Evolutionary conservation across 2,888 invertebrate genomes (phyloP), one percentile per base, ranked within the genome.

Genomic region (Tortrix viridana): DNA sequence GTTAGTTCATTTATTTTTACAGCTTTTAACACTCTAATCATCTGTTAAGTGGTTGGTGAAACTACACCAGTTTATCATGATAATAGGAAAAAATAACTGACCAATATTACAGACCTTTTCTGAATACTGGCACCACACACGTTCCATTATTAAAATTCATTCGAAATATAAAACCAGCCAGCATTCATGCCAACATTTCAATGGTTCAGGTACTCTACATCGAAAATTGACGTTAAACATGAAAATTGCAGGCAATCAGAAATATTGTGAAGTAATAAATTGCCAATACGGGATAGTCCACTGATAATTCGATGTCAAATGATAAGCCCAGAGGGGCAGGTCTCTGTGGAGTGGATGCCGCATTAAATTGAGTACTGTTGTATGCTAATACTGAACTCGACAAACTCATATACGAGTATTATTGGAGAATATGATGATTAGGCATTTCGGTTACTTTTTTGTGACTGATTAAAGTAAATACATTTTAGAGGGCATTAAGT

Each of bases 251-350:
- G 48, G 48, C 48, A 57, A 57, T 57, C 48, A 37, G 38, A 46
- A 56, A 41, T 57, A 48, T 48, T 57, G 48, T 14, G 38, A 26
- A 4, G 16, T 41, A 48, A 57, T 48, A 57, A 48, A 57, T 57
- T 48, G 48, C 18, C 48, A 20, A 46, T 57, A 38, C 57, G 44
- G 48, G 20, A 46, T 14, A 56, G 37, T 46, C 46, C 20, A 19
- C 48, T 57, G 57, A 57, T 57, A 57, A 57, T 57, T 57, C 48
- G 48, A 57, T 57, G 57, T 57, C 57, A 57, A 38, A 48, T 22
- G 48, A 57, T 57, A 57, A 57, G 38, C 38, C 57, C 57, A 1
- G 47, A 20, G 47, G 48, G 55, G n/a, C 14, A 14, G 14, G 44
- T 32, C 32, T 5, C 38, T 32, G n/a, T 22, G 18, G n/a, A 41